These are phyloP conservation scores for Danio tinwini DNA, from an alignment of 2,797 vertebrate genomes.

Conservation along the genomic window DNA sequence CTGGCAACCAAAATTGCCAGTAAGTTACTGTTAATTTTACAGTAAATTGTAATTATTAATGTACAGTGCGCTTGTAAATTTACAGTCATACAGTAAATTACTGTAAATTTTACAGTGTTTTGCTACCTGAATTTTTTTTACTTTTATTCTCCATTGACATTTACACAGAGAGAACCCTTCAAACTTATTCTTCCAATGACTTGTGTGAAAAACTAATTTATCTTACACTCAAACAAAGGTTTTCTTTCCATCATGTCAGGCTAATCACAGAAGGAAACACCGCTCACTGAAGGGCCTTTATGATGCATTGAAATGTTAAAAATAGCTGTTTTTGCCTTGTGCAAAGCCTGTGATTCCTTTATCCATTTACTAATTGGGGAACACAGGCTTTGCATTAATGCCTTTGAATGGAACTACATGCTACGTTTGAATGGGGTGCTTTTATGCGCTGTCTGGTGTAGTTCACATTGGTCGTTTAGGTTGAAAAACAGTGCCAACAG, in stretches of 20 bases:
- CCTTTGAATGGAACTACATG: conserved; percentile 23
- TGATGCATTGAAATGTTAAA: conserved; percentile 8
- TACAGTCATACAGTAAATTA: too few species aligned
- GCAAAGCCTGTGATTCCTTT: neutral
- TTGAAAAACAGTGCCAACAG: conserved; percentile 70
- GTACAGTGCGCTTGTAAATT: too few species aligned
- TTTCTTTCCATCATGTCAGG: conserved; percentile 1
- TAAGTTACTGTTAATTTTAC: too few species aligned
- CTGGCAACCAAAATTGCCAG: too few species aligned
- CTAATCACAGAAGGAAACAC: neutral
- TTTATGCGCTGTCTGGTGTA: conserved; percentile 3
- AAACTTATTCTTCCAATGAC: neutral
- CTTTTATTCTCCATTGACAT: conserved; percentile 7
- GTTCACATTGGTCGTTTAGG: conserved; percentile 27
- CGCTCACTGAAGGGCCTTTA: neutral
- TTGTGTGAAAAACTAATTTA: neutral
- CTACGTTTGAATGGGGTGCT: neutral
- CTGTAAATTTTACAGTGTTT: too few species aligned
- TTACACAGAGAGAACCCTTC: conserved; percentile 10
- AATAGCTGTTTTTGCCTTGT: conserved; percentile 1
- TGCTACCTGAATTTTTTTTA: too few species aligned
- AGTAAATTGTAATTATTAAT: too few species aligned
- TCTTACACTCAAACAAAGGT: conserved; percentile 9
- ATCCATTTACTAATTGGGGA: conserved; percentile 10
- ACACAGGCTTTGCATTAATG: conserved; percentile 9